Conservation (phyloP, 2,113 vertebrate genomes). For the human (Homo sapiens) region GRCh38 chr2:58465501-58466000, state of each 20-base stretch:
- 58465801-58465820: background rate
- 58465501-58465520: background rate
- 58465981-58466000: background rate
- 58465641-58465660: conserved; percentile 54
- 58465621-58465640: conserved; percentile 63
- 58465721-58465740: conserved; percentile 16
- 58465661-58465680: conserved; percentile 40
- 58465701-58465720: conserved; percentile 12
- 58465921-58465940: background rate
- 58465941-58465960: conserved; percentile 8
- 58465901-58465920: background rate
- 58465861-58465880: conserved; percentile 15
- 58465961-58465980: background rate
- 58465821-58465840: background rate
- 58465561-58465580: conserved; percentile 56
- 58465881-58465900: background rate
- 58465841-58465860: background rate
- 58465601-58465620: conserved; percentile 40
- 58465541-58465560: conserved; percentile 51
- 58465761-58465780: background rate
- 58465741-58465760: conserved; percentile 50
- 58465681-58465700: conserved; percentile 45
- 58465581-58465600: conserved; percentile 70
- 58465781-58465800: conserved; percentile 19
- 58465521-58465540: background rate